Conservation (phyloP, 2,797 vertebrate species). For the Helarctos malayanus region DNA sequence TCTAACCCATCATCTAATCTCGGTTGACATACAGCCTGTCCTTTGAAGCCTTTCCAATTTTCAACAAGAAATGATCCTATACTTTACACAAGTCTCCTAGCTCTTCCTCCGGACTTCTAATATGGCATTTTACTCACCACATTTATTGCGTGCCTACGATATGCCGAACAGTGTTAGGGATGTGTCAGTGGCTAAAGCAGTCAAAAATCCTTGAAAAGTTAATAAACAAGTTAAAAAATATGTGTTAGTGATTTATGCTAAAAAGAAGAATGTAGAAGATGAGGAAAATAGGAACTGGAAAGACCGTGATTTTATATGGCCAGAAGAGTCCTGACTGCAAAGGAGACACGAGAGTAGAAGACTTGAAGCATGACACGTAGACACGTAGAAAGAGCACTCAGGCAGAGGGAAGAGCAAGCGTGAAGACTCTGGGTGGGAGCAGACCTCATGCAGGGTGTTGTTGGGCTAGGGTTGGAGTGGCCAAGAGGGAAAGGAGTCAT, state of each 20-base stretch:
- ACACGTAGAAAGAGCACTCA: background rate
- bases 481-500: background rate
- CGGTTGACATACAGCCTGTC: background rate
- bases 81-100: background rate
- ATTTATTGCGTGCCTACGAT: background rate
- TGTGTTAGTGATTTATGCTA: background rate
- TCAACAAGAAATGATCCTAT: background rate
- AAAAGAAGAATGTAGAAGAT: background rate
- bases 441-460: background rate
- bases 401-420: no score
- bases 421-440: background rate
- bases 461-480: background rate
- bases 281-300: background rate
- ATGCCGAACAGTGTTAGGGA: background rate
- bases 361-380: background rate
- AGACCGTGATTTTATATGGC: background rate
- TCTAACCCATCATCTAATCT: background rate
- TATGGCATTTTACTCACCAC: constrained; percentile 9
- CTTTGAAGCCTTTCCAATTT: constrained; percentile 16
- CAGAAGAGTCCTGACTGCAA: background rate
- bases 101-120: background rate
- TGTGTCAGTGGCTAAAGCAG: background rate
- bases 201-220: background rate
- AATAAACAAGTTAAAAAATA: background rate
- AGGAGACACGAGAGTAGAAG: background rate